Conservation (phyloP, 2,888 invertebrate species). For the Formica aserva region DNA sequence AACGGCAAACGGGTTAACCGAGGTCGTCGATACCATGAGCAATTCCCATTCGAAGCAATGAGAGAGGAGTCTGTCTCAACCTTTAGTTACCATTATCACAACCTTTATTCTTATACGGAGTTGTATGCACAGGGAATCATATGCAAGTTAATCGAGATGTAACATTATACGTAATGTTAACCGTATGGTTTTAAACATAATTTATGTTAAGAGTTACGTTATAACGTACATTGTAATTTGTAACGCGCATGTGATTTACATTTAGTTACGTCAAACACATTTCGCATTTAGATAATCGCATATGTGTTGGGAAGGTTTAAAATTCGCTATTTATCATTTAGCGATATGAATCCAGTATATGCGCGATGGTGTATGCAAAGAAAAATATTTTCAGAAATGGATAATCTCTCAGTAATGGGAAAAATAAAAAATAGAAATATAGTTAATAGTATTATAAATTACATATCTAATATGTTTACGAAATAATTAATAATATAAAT, state of each 20-base stretch:
- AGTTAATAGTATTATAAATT: neutral
- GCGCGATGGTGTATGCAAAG: neutral
- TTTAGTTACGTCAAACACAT: constrained; percentile 43
- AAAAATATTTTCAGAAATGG: neutral
- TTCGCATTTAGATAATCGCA: constrained; percentile 14
- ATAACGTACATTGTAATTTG: constrained; percentile 4
- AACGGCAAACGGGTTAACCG: constrained; percentile 37
- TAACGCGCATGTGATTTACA: constrained; percentile 51
- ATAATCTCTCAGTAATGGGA: neutral
- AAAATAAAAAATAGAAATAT: neutral
- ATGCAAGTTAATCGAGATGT: neutral
- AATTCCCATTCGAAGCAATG: constrained; percentile 1
- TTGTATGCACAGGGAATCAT: neutral
- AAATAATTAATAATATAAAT: neutral
- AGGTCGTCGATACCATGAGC: constrained; percentile 32
- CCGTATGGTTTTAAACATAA: constrained; percentile 29
- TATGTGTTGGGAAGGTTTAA: neutral
- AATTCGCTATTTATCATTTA: constrained; percentile 14
- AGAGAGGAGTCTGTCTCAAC: constrained; percentile 23
- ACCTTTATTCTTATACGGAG: constrained; percentile 40
- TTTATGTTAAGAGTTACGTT: constrained; percentile 28
- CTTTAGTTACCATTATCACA: constrained; percentile 31
- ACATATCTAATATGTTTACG: neutral
- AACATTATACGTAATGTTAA: constrained; percentile 4
- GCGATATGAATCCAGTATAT: constrained; percentile 13